Conservation (phyloP, 1,140 invertebrate genomes). For the Lucilia sericata region DNA sequence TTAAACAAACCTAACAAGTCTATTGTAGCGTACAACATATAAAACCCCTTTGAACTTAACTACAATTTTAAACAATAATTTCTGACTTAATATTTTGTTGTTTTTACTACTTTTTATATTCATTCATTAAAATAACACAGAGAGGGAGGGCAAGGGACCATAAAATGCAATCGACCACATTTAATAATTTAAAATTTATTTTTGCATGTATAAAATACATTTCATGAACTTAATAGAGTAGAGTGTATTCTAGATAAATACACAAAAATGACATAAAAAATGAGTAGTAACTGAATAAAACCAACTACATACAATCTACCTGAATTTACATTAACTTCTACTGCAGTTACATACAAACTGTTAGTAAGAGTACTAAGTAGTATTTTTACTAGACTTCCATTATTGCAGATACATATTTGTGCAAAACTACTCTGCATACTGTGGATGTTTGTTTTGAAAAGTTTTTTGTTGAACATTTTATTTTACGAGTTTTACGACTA, state of each 20-base stretch:
- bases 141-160: constrained; percentile 25
- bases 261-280: not conserved
- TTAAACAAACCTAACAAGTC: too few species aligned
- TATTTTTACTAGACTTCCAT: too few species aligned
- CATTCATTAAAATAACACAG: not conserved
- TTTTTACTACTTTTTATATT: not conserved
- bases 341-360: too few species aligned
- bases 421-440: too few species aligned
- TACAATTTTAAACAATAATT: not conserved
- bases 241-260: not conserved
- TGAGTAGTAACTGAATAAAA: constrained; percentile 9
- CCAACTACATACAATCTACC: not conserved
- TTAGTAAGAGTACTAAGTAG: too few species aligned
- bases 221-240: not conserved
- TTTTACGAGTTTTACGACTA: not conserved
- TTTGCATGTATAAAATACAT: not conserved
- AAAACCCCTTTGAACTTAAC: not conserved
- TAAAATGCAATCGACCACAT: constrained; percentile 31
- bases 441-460: not conserved
- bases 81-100: constrained; percentile 12
- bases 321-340: not conserved
- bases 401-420: too few species aligned
- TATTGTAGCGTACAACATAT: too few species aligned
- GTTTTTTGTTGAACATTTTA: not conserved
- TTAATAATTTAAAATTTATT: constrained; percentile 36